Evolutionary conservation across 2,113 vertebrate species (phyloP).

Genomic region (Alligator sinensis): DNA sequence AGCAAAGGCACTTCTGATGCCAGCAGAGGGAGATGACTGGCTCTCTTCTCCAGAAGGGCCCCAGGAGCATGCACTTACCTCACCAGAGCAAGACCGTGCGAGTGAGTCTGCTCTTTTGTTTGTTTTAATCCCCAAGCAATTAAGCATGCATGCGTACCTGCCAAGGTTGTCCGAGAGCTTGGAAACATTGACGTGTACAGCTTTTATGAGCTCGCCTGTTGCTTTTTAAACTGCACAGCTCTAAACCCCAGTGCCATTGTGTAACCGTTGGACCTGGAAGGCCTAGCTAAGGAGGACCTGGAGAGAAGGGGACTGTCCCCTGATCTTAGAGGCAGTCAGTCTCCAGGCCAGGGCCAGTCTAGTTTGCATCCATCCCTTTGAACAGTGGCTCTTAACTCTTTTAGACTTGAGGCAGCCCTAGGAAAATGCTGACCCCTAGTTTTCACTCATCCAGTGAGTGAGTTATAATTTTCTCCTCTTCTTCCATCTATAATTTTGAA

Average conservation of each 20-base stretch:
- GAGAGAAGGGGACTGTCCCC: background rate
- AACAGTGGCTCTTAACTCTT: background rate
- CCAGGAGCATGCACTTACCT: fast-evolving
- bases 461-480: background rate
- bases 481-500: conserved; percentile 19
- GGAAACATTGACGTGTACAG: fast-evolving
- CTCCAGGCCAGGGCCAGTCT: background rate
- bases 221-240: background rate
- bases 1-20: background rate
- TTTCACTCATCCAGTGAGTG: too few species aligned
- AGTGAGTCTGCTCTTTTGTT: background rate
- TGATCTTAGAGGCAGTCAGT: background rate
- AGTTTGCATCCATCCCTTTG: background rate
- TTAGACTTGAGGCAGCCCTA: too few species aligned
- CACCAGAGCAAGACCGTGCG: fast-evolving
- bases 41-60: fast-evolving
- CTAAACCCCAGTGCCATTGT: fast-evolving
- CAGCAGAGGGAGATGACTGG: fast-evolving
- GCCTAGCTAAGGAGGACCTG: fast-evolving
- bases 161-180: background rate
- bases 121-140: background rate
- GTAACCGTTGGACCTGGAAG: background rate
- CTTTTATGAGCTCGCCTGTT: background rate
- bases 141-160: fast-evolving
- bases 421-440: too few species aligned